Percentiles rank a stretch among this genome's conserved stretches.
Evolutionary conservation across 2,113 vertebrate genomes (phyloP).

Genomic region (Tichodroma muraria): DNA sequence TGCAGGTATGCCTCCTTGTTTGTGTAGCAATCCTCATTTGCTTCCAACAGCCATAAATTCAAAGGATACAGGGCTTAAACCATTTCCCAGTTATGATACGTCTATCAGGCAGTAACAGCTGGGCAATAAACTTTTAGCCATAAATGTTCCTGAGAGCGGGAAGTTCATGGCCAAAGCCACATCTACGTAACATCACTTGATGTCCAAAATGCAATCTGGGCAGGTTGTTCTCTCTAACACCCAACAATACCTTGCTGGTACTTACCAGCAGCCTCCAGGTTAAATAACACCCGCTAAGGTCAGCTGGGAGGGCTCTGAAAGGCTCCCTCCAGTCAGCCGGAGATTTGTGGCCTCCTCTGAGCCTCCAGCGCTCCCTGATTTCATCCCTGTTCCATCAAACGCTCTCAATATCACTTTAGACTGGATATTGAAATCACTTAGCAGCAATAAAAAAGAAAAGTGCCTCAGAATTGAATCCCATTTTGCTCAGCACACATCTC

Average conservation of each 20-base stretch:
- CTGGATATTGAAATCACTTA: slow-evolving; percentile 52
- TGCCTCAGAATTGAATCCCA: slow-evolving; percentile 28
- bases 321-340: background rate
- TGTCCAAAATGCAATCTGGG: slow-evolving; percentile 23
- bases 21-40: background rate
- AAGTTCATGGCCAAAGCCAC: slow-evolving; percentile 38
- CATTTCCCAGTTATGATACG: background rate
- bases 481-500: slow-evolving; percentile 29
- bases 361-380: background rate
- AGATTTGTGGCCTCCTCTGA: slow-evolving; percentile 32
- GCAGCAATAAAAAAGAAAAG: slow-evolving; percentile 40
- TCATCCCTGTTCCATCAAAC: background rate
- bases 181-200: background rate
- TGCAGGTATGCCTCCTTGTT: background rate
- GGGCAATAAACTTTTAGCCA: slow-evolving; percentile 12
- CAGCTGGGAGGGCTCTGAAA: background rate
- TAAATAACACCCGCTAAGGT: slow-evolving; percentile 7
- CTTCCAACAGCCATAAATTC: background rate
- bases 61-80: slow-evolving; percentile 7
- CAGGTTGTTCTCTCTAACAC: background rate
- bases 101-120: slow-evolving; percentile 41
- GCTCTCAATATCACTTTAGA: slow-evolving; percentile 40
- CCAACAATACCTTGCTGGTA: background rate
- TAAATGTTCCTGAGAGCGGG: background rate
- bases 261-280: slow-evolving; percentile 29